These are phyloP conservation scores for Sicus ferrugineus DNA, from an alignment of 2,888 invertebrate species.

Conservation along the genomic window DNA sequence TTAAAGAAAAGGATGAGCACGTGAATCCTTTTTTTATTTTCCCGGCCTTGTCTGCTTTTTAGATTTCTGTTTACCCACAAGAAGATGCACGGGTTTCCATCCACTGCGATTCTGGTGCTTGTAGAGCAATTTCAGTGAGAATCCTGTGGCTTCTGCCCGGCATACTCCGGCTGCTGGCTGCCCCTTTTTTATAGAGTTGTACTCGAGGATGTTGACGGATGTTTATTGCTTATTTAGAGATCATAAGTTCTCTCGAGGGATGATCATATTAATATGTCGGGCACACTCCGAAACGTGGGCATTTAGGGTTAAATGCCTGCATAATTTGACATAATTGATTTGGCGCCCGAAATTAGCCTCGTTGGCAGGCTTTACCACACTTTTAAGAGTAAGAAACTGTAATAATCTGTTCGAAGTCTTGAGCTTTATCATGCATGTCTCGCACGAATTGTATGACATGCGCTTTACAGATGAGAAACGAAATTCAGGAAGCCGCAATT, in stretches of 20 bases:
- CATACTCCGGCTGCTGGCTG: neutral
- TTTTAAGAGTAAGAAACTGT: neutral
- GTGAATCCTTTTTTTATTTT: conserved; percentile 22
- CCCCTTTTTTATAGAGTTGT: conserved; percentile 12
- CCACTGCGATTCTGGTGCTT: neutral
- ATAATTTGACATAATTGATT: conserved; percentile 29
- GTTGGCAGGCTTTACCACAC: neutral
- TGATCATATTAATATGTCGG: neutral
- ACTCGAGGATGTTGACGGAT: conserved; percentile 8
- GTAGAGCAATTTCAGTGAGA: neutral
- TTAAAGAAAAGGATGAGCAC: conserved; percentile 19
- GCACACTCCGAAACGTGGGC: neutral
- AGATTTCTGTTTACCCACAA: conserved; percentile 10
- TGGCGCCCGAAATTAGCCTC: neutral
- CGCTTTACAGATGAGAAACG: conserved; percentile 4
- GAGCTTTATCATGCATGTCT: too few species aligned
- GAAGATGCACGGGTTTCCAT: neutral
- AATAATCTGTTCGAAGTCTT: too few species aligned
- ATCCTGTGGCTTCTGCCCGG: neutral
- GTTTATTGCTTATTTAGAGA: conserved; percentile 30
- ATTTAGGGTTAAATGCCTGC: conserved; percentile 23
- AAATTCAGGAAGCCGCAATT: conserved; percentile 18
- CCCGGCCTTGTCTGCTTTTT: neutral
- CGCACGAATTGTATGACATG: neutral
- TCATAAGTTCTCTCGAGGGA: conserved; percentile 28